A percentile compares a stretch with the other conserved stretches of the same genome.
Conservation (phyloP, 2,888 invertebrate genomes). For the Cheilosia urbana region DNA sequence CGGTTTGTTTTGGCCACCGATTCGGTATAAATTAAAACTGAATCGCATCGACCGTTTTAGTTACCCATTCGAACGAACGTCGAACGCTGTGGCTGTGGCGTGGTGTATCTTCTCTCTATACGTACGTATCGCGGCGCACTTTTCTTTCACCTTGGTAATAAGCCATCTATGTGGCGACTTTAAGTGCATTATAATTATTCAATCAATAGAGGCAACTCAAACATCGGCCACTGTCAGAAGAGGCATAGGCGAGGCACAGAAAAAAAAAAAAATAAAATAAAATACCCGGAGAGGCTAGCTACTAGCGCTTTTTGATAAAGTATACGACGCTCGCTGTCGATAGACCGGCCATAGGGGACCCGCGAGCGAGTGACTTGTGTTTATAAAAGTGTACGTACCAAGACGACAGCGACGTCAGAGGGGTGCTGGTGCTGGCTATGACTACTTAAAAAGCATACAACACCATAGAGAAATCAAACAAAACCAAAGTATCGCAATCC, state of each 20-base stretch:
- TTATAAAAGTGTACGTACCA: neutral
- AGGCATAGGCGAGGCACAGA: slow-evolving; percentile 18
- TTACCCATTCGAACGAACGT: slow-evolving; percentile 70
- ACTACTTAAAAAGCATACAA: slow-evolving; percentile 68
- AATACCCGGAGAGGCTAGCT: slow-evolving; percentile 30
- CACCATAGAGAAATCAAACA: slow-evolving; percentile 66
- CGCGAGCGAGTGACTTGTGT: slow-evolving; percentile 33
- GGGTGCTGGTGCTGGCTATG: slow-evolving; percentile 47
- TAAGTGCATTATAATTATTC: slow-evolving; percentile 66
- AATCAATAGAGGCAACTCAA: slow-evolving; percentile 49
- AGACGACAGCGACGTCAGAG: slow-evolving; percentile 32
- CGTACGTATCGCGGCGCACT: slow-evolving; percentile 29
- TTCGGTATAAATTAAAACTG: slow-evolving; percentile 80
- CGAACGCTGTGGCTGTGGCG: slow-evolving; percentile 40
- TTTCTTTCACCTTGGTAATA: slow-evolving; percentile 56
- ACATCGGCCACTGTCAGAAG: neutral
- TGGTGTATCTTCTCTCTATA: slow-evolving; percentile 10
- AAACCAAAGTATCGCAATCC: slow-evolving; percentile 73
- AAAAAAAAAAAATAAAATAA: slow-evolving; percentile 30
- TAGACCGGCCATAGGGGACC: slow-evolving; percentile 8
- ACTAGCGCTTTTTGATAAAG: slow-evolving; percentile 23
- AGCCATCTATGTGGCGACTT: slow-evolving; percentile 21
- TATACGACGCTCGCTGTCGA: neutral
- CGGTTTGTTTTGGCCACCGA: slow-evolving; percentile 9
- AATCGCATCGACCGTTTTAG: slow-evolving; percentile 80